Base-by-base conservation (phyloP, 2,113 vertebrate species). In the Bubo blakistoni region DNA sequence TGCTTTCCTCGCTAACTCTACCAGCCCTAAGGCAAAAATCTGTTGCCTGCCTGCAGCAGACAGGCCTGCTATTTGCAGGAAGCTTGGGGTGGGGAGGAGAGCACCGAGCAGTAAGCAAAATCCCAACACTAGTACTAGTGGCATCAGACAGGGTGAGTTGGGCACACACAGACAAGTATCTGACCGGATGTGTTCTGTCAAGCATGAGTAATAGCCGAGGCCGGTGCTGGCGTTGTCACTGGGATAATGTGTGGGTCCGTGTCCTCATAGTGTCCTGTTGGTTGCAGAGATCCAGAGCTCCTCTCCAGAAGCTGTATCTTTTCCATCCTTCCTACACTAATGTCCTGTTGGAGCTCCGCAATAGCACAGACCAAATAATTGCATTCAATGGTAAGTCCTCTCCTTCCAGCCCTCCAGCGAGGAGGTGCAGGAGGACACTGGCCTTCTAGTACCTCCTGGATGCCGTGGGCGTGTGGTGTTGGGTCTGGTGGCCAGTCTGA, bases 291-390 rank as follows among this genome's bases (percentile, higher is more conserved):
- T 65, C 81, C 11, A 27, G 72, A n/a, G 77, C 29, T 2, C 24
- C 94, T 7, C 89, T 73, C 20, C 98, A 92, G 30, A 98, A 93
- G 42, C 98, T 99, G 8, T 99, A 99, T 95, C 97, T 99, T 97
- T 98, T 99, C 94, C 98, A 99, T 76, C 99, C 99, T 21, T 98
- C 97, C 24, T 97, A 98, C 66, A 97, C 98, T 0, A 42, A 97
- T 0, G 79, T 98, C 72, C 97, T 99, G 65, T 95, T 99, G 40
- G 98, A 99, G 95, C 98, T 98, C 21, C 95, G 84, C 89, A 99
- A 97, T 11, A 44, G 91, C 92, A 88, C 97, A 1, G 98, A 99
- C 67, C 97, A 98, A 78, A 97, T 99, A 2, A 16, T 98, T 6
- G 81, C 98, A 1, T 99, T 99, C 86, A 97, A 89, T 72, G 99